A percentile compares a stretch with the other conserved stretches of the same genome.
Conservation (phyloP, 2,888 invertebrate species). For the Stenichneumon culpator region DNA sequence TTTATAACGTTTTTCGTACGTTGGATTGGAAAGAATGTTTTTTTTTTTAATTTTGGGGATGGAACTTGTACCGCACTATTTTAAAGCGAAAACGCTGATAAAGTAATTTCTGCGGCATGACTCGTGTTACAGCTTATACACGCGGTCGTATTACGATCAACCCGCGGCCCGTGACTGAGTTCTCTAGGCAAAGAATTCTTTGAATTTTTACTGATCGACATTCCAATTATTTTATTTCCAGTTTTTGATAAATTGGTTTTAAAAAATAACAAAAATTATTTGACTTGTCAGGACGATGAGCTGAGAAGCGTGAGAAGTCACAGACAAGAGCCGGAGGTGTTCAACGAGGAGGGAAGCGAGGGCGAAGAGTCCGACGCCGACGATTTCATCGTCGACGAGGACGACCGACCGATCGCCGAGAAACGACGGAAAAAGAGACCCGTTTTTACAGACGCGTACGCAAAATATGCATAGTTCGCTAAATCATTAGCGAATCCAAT, state of each 20-base stretch:
- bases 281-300: constrained; percentile 90
- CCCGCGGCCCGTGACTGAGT: too few relatives aligned
- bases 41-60: too few relatives aligned
- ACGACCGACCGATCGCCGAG: constrained; percentile 93
- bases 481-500: background rate
- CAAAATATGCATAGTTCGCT: background rate
- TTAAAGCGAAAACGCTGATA: too few relatives aligned
- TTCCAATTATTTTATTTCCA: too few relatives aligned
- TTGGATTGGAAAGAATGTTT: too few relatives aligned
- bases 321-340: constrained; percentile 88
- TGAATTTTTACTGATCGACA: too few relatives aligned
- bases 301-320: constrained; percentile 90
- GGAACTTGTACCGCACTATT: too few relatives aligned
- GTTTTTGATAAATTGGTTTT: too few relatives aligned
- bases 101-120: too few relatives aligned
- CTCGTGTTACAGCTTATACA: too few relatives aligned
- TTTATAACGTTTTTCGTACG: background rate
- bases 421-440: constrained; percentile 92
- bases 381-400: constrained; percentile 99
- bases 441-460: constrained; percentile 92
- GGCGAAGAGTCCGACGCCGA: constrained; percentile 95
- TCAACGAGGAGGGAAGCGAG: constrained; percentile 92
- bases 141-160: too few relatives aligned
- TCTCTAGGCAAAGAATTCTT: too few relatives aligned
- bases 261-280: background rate